These are phyloP conservation scores for Mimachlamys varia DNA, from an alignment of 2,888 invertebrate genomes.

Conservation along the genomic window DNA sequence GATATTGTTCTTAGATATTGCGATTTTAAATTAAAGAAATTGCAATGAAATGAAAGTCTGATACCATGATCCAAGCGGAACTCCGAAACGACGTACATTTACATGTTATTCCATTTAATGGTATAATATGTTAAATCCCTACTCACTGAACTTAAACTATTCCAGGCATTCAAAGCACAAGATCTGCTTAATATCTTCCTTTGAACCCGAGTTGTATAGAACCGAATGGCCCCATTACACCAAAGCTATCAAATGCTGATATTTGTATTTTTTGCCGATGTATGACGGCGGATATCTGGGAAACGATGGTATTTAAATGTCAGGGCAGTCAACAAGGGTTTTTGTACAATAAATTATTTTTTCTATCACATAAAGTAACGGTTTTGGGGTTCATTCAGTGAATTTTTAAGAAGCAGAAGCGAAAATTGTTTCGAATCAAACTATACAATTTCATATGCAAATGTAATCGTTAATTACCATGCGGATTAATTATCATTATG, in stretches of 20 bases:
- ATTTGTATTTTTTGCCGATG: not conserved
- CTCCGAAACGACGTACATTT: not conserved
- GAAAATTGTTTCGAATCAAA: not conserved
- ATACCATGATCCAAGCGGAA: not conserved
- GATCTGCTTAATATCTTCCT: not conserved
- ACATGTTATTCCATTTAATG: conserved; percentile 16
- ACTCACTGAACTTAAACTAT: conserved; percentile 3
- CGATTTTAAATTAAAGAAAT: conserved; percentile 25
- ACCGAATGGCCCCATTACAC: not conserved
- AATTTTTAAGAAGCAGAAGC: not conserved
- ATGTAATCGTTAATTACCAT: not conserved
- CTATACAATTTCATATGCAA: not conserved
- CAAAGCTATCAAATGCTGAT: not conserved
- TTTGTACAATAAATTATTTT: not conserved
- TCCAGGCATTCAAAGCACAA: not conserved
- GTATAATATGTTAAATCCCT: not conserved
- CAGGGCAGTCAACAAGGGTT: not conserved
- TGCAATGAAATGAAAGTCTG: conserved; percentile 28
- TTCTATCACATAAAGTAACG: not conserved
- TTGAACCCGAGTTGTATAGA: not conserved
- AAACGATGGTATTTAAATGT: not conserved
- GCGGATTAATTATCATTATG: not conserved
- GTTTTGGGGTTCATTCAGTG: too few relatives aligned
- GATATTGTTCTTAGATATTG: conserved; percentile 18
- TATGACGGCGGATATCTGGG: not conserved